Evolutionary conservation across 2,797 vertebrate species (phyloP).

Genomic region (Tympanoctomys barrerae): DNA sequence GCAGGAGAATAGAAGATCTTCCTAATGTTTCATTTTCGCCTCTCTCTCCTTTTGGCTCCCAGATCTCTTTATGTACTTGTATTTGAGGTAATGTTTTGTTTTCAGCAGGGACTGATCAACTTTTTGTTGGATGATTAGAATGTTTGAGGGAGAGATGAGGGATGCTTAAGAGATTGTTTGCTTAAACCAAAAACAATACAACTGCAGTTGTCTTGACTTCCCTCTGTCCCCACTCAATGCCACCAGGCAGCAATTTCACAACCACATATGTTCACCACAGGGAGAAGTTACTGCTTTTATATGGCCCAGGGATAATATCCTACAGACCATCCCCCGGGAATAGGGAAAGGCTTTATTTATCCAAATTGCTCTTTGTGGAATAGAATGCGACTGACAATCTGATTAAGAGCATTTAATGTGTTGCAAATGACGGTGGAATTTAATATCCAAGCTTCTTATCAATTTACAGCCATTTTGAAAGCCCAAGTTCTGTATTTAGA

Average conservation of each 20-base stretch:
- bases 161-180: background rate
- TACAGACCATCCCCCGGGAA: background rate
- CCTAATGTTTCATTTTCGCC: background rate
- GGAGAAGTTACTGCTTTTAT: background rate
- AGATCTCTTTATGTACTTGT: slow-evolving; percentile 20
- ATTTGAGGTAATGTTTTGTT: background rate
- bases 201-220: background rate
- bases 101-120: background rate
- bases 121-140: background rate
- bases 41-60: background rate
- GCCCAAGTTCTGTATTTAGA: slow-evolving; percentile 52
- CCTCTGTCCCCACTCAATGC: no score
- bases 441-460: slow-evolving; percentile 65
- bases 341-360: slow-evolving; percentile 32
- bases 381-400: slow-evolving; percentile 44
- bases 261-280: background rate
- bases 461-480: slow-evolving; percentile 65
- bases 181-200: background rate
- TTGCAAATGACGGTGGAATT: slow-evolving; percentile 66
- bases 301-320: background rate
- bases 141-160: background rate
- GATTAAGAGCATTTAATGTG: slow-evolving; percentile 72
- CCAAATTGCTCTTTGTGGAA: slow-evolving; percentile 48
- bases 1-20: background rate
- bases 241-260: background rate